Evolutionary conservation across 2,797 vertebrate species (phyloP).

Genomic region (Chaunax sp.): DNA sequence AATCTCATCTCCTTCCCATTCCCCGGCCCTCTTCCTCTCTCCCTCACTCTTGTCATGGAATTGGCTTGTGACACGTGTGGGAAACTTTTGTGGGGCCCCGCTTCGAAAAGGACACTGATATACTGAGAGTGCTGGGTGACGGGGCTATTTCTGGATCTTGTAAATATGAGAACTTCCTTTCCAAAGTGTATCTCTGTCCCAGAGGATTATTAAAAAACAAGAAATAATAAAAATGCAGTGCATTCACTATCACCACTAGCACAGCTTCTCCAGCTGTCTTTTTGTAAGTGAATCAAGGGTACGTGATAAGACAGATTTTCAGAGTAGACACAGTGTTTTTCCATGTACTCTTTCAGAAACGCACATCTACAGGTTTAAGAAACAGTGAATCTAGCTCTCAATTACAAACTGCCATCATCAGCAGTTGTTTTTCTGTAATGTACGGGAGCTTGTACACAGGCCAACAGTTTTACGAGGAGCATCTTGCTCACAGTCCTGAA

Average conservation of each 20-base stretch:
- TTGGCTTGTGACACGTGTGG: constrained; percentile 79
- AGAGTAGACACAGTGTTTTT: neutral
- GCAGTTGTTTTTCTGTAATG: constrained; percentile 38
- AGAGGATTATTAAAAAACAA: constrained; percentile 72
- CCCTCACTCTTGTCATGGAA: constrained; percentile 66
- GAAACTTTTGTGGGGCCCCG: constrained; percentile 73
- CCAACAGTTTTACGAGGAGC: constrained; percentile 25
- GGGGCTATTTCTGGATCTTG: constrained; percentile 81
- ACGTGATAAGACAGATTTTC: neutral
- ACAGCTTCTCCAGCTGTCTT: neutral
- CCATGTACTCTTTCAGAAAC: neutral
- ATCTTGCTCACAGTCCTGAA: constrained; percentile 34
- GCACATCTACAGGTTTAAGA: neutral
- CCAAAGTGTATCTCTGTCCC: constrained; percentile 77
- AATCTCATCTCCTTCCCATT: constrained; percentile 47
- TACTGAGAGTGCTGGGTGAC: constrained; percentile 79
- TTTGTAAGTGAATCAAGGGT: neutral
- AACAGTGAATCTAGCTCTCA: neutral
- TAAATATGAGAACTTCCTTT: constrained; percentile 87
- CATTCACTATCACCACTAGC: neutral
- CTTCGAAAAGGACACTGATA: constrained; percentile 81
- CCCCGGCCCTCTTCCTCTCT: constrained; percentile 40
- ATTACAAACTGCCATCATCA: neutral
- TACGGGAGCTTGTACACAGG: constrained; percentile 56
- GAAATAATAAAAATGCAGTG: constrained; percentile 34